These are phyloP conservation scores for Epirrhoe alternata DNA, from an alignment of 2,888 invertebrate species.

Conservation along the genomic window DNA sequence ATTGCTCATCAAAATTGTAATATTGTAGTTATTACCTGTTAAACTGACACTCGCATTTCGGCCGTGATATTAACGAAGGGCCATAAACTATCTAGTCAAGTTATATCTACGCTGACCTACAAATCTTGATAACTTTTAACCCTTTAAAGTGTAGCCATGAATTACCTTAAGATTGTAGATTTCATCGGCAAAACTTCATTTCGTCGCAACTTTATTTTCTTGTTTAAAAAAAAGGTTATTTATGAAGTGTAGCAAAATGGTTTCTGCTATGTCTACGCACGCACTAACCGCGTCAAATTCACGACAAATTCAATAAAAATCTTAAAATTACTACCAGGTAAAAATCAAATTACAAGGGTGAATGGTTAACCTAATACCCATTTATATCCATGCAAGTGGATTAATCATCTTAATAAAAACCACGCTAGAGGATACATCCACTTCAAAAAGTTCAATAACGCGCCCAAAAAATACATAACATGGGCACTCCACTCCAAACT, in stretches of 20 bases:
- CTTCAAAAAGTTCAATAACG: slow-evolving; percentile 69
- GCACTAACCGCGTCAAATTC: slow-evolving; percentile 5
- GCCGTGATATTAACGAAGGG: slow-evolving; percentile 37
- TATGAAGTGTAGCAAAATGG: too few species aligned
- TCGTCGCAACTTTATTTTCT: neutral
- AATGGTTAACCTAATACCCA: slow-evolving; percentile 13
- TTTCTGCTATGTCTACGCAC: slow-evolving; percentile 2
- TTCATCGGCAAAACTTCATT: neutral
- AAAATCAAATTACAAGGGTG: slow-evolving; percentile 5
- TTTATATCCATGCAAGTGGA: slow-evolving; percentile 38
- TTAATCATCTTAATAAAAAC: slow-evolving; percentile 50
- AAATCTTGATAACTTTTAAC: neutral
- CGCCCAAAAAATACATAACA: slow-evolving; percentile 65
- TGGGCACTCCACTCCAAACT: slow-evolving; percentile 72
- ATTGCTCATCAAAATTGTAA: slow-evolving; percentile 71
- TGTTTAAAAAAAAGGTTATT: too few species aligned
- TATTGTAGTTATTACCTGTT: slow-evolving; percentile 49
- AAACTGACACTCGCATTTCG: slow-evolving; percentile 34
- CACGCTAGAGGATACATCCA: slow-evolving; percentile 55
- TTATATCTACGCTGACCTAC: neutral
- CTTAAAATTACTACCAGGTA: neutral
- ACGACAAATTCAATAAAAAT: neutral
- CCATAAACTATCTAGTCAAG: slow-evolving; percentile 11
- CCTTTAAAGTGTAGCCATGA: neutral
- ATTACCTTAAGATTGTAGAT: neutral